phyloP scores from a whole-genome alignment of 2,888 invertebrate genomes.

The Emmelina monodactyla region DNA sequence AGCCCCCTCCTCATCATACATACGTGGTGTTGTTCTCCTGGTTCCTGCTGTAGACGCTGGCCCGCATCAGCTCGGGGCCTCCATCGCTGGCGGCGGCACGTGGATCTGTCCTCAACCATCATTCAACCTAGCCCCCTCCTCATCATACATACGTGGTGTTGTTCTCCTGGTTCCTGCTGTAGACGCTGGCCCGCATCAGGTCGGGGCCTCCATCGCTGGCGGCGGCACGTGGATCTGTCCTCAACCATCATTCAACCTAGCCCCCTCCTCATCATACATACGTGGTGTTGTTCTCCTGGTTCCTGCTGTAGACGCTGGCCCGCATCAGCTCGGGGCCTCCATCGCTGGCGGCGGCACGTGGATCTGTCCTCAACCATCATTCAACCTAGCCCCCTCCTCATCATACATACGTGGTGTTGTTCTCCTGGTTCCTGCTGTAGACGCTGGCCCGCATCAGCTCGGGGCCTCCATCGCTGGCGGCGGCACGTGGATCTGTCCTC shows the following conservation, averaged over 20 bases:
- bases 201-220: constrained; percentile 53
- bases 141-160: constrained; percentile 41
- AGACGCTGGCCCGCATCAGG: constrained; percentile 76
- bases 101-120: too few species aligned
- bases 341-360: constrained; percentile 44
- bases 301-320: constrained; percentile 90
- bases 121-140: too few species aligned
- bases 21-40: constrained; percentile 69
- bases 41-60: constrained; percentile 92
- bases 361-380: too few species aligned
- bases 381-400: too few species aligned
- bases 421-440: constrained; percentile 91
- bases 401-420: constrained; percentile 42
- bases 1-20: too few species aligned
- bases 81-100: constrained; percentile 35
- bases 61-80: constrained; percentile 66
- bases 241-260: too few species aligned
- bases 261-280: too few species aligned
- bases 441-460: constrained; percentile 74
- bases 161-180: constrained; percentile 88
- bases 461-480: constrained; percentile 43
- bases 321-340: constrained; percentile 64
- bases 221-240: constrained; percentile 77
- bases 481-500: constrained; percentile 77
- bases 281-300: constrained; percentile 72